These are phyloP conservation scores for Sarcophaga caerulescens DNA, from an alignment of 2,888 invertebrate species.

Conservation along the genomic window DNA sequence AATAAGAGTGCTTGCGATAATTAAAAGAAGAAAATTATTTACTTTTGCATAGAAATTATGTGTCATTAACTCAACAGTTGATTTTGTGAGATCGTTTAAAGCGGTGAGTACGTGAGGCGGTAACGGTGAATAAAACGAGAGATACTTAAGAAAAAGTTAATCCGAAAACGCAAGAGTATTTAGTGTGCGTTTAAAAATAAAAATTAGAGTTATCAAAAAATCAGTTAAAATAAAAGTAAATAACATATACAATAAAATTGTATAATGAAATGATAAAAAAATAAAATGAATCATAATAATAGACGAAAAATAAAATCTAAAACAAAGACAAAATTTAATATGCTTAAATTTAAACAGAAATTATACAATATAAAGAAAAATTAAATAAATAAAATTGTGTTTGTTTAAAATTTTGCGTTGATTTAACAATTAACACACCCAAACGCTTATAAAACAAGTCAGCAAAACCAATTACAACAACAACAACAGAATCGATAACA, in stretches of 20 bases:
- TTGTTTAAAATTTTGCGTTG: conserved; percentile 8
- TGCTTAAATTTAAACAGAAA: neutral
- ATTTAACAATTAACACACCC: conserved; percentile 14
- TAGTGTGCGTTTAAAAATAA: neutral
- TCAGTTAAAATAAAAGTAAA: conserved; percentile 6
- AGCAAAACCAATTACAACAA: neutral
- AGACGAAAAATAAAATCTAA: conserved; percentile 12
- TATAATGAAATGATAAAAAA: conserved; percentile 15
- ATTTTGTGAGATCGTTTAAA: conserved; percentile 34
- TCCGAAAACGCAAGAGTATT: conserved; percentile 7
- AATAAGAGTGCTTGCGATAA: conserved; percentile 23
- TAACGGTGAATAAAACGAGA: neutral
- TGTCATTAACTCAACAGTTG: conserved; percentile 46
- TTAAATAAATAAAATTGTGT: neutral
- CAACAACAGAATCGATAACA: neutral
- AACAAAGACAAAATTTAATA: conserved; percentile 10
- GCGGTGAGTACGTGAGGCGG: neutral
- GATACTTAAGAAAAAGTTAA: neutral
- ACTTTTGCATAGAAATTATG: conserved; percentile 42
- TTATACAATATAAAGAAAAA: neutral
- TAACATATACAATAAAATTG: neutral
- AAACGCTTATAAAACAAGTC: neutral
- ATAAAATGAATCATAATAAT: conserved; percentile 29
- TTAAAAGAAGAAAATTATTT: conserved; percentile 4
- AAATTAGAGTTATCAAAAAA: conserved; percentile 11